Evolutionary conservation across 2,113 vertebrate species (phyloP).

Genomic region (Hemiprocne comata): DNA sequence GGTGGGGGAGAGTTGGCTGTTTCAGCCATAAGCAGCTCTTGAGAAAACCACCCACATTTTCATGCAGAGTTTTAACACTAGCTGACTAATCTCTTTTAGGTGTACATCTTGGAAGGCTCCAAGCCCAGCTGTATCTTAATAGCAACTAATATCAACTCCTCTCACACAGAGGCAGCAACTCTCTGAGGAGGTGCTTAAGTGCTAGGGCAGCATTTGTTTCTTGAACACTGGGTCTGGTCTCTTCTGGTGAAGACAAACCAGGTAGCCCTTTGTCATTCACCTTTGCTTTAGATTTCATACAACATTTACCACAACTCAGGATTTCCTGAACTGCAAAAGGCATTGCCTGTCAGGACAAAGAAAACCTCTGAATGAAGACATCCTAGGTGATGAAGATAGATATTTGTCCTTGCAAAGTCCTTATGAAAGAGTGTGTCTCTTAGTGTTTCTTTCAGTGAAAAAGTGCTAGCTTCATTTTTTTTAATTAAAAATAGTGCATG

Average conservation of each 20-base stretch:
- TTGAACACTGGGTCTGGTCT: background rate
- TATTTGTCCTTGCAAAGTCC: background rate
- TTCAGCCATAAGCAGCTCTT: background rate
- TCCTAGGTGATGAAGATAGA: background rate
- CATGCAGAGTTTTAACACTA: background rate
- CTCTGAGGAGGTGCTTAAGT: background rate
- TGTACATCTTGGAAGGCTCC: background rate
- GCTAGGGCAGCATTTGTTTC: background rate
- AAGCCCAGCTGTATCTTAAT: constrained; percentile 11
- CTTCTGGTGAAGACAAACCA: background rate
- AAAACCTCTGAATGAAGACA: background rate
- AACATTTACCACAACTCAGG: background rate
- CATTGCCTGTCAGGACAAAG: background rate
- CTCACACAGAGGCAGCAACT: background rate
- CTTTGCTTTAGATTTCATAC: background rate
- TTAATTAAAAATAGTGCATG: constrained; percentile 40
- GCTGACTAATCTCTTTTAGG: background rate
- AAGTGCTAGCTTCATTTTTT: constrained; percentile 42
- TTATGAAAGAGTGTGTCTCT: background rate
- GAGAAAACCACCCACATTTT: constrained; percentile 22
- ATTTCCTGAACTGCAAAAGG: background rate
- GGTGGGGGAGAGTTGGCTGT: background rate
- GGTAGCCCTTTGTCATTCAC: background rate
- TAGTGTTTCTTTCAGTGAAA: background rate
- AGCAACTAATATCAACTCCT: background rate